Evolutionary conservation across 2,888 invertebrate species (phyloP).

Genomic region (Papilio elwesi): DNA sequence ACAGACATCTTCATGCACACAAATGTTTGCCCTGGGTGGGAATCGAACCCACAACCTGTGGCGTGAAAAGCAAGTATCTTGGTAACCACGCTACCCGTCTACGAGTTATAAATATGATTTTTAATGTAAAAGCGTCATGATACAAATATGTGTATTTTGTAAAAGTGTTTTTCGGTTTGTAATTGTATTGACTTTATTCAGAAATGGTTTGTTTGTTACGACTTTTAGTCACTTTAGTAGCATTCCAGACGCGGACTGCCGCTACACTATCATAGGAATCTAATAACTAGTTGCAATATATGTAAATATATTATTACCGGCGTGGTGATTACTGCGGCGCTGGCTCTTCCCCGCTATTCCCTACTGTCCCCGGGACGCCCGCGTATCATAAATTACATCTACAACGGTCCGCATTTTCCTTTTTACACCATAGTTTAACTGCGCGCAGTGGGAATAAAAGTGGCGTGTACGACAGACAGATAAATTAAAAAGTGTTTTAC

Average conservation of each 20-base stretch:
- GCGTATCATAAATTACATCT: slow-evolving; percentile 25
- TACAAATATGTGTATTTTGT: too few species aligned
- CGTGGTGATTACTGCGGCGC: slow-evolving; percentile 1
- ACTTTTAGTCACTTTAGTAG: not conserved
- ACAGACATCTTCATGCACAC: too few species aligned
- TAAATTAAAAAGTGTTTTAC: slow-evolving; percentile 9
- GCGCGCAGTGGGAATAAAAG: slow-evolving; percentile 29
- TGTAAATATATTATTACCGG: slow-evolving; percentile 6
- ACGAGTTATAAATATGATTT: too few species aligned
- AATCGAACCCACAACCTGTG: too few species aligned
- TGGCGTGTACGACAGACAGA: slow-evolving; percentile 14
- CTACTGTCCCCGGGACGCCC: not conserved
- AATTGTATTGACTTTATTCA: too few species aligned
- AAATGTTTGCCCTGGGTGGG: too few species aligned
- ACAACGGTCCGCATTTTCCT: slow-evolving; percentile 31
- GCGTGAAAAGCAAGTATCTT: too few species aligned
- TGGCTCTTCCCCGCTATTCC: not conserved
- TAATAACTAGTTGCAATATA: not conserved
- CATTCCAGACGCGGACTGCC: not conserved
- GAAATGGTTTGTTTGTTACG: too few species aligned
- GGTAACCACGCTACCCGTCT: too few species aligned
- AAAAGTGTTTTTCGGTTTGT: too few species aligned
- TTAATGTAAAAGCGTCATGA: too few species aligned
- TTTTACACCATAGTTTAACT: slow-evolving; percentile 32
- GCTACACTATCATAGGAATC: not conserved